phyloP scores from a whole-genome alignment of 1,140 invertebrate species.

The Apis cerana region DNA sequence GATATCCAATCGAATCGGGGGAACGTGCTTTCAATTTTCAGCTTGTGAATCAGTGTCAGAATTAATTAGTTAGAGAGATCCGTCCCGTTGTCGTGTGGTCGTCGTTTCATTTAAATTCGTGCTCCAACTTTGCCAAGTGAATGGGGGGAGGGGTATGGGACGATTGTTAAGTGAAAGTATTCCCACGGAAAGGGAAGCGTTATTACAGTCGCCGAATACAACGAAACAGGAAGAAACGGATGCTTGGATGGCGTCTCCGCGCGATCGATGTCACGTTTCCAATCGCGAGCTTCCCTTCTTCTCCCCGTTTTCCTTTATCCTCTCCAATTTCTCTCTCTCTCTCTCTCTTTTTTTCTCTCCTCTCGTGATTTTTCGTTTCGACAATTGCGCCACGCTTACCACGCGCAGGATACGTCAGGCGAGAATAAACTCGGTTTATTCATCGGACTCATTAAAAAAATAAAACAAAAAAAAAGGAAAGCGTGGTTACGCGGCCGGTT shows the following conservation, averaged over 20 bases:
- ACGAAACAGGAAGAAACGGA: too few species aligned
- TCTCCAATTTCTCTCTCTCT: background rate
- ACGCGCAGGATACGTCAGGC: background rate
- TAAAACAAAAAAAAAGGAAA: background rate
- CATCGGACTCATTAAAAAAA: conserved; percentile 23
- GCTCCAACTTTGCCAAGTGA: background rate
- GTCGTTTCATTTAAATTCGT: background rate
- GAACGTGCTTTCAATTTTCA: conserved; percentile 5
- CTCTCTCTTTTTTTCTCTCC: too few species aligned
- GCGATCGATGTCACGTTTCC: background rate
- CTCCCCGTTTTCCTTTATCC: too few species aligned
- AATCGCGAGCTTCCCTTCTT: too few species aligned
- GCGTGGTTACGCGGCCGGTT: background rate
- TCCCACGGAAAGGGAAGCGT: background rate
- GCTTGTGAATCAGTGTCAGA: background rate
- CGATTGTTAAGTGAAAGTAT: background rate
- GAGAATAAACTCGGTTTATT: conserved; percentile 9
- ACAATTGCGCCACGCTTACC: conserved; percentile 38
- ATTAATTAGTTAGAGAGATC: conserved; percentile 11
- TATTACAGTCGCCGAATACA: background rate
- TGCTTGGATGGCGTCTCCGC: too few species aligned
- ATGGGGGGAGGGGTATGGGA: too few species aligned
- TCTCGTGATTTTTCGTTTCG: background rate
- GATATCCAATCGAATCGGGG: background rate
- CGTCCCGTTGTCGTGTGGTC: background rate